Conservation (phyloP, 1,140 invertebrate species). For the Drosophila nikananu region DNA sequence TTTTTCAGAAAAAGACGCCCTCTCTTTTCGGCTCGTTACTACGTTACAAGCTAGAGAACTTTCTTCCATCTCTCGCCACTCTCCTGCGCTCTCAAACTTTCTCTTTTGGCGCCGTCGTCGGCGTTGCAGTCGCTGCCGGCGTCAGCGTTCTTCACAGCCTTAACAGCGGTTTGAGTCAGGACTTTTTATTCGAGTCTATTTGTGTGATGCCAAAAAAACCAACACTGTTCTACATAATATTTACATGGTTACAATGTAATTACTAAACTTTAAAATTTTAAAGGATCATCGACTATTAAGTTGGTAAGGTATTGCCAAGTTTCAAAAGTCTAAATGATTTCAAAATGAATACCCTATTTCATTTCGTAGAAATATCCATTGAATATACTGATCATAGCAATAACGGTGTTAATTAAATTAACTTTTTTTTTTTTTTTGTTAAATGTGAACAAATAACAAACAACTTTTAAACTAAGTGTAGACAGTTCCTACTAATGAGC, state of each 20-base stretch:
- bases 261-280: neutral
- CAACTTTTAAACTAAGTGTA: no score
- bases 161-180: slow-evolving; percentile 15
- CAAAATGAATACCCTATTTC: no score
- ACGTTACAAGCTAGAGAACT: slow-evolving; percentile 57
- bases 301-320: neutral
- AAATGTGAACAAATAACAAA: no score
- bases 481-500: no score
- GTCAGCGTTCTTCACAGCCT: neutral
- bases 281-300: neutral
- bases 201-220: neutral
- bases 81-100: slow-evolving; percentile 1
- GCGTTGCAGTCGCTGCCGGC: slow-evolving; percentile 7
- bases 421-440: no score
- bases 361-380: no score
- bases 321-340: neutral
- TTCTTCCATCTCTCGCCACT: neutral
- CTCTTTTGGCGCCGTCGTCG: slow-evolving; percentile 2
- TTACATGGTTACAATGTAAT: neutral
- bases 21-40: slow-evolving; percentile 60
- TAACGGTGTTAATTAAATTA: no score
- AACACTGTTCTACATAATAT: neutral
- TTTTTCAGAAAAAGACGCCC: slow-evolving; percentile 43
- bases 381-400: no score
- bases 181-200: neutral